Percentiles rank a stretch among this genome's conserved stretches.
Conservation (phyloP, 2,888 invertebrate species). For the Dendrolimus houi region DNA sequence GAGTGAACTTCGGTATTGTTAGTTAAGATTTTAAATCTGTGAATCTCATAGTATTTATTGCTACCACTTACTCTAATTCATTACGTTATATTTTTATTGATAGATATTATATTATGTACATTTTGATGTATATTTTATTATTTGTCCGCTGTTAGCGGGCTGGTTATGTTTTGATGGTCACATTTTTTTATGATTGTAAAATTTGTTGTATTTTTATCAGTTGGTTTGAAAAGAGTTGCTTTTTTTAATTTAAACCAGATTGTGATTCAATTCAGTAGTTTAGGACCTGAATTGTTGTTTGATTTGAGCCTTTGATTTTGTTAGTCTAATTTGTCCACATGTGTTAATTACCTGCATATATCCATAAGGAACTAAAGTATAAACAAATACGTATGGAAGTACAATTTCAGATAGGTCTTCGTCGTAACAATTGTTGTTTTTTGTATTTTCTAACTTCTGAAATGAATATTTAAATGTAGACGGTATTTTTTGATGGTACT, state of each 20-base stretch:
- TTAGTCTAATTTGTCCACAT: conserved; percentile 36
- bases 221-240: conserved; percentile 55
- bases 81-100: conserved; percentile 70
- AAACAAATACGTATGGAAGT: conserved; percentile 75
- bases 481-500: conserved; percentile 65
- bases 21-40: conserved; percentile 76
- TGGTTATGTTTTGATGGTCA: conserved; percentile 66
- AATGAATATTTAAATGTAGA: conserved; percentile 45
- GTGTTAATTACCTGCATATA: conserved; percentile 6
- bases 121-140: conserved; percentile 76
- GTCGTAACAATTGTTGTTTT: conserved; percentile 45
- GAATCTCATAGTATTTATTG: conserved; percentile 77
- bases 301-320: conserved; percentile 41
- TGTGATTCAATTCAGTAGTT: conserved; percentile 53
- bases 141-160: conserved; percentile 62
- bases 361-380: conserved; percentile 51
- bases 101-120: conserved; percentile 75
- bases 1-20: conserved; percentile 70
- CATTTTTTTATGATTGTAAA: conserved; percentile 68
- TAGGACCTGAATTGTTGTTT: conserved; percentile 52
- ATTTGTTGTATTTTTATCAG: conserved; percentile 69
- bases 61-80: conserved; percentile 71
- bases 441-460: conserved; percentile 46
- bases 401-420: conserved; percentile 66
- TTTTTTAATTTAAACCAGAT: conserved; percentile 47